These are phyloP conservation scores for Mallotus villosus DNA, from an alignment of 2,797 vertebrate species.

Conservation along the genomic window DNA sequence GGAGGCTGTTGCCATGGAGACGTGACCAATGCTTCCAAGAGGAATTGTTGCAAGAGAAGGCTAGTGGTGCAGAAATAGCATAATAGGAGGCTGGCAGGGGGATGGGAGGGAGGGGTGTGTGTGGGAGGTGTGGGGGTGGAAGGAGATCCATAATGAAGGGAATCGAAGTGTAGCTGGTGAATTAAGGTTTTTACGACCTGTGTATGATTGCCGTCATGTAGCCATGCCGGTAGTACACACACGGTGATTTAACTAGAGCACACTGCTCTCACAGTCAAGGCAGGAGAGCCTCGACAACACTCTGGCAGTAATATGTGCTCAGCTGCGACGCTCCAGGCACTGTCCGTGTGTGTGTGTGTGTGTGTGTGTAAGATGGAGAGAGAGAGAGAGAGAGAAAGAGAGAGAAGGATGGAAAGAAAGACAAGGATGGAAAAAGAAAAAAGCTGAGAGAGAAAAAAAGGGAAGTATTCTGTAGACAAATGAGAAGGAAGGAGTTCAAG, in stretches of 20 bases:
- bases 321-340: background rate
- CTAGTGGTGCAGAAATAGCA: background rate
- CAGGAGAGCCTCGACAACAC: background rate
- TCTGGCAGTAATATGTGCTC: constrained; percentile 17
- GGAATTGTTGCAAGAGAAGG: background rate
- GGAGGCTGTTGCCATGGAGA: constrained; percentile 51
- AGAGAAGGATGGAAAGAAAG: background rate
- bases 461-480: background rate
- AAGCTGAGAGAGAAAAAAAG: background rate
- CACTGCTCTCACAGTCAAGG: background rate
- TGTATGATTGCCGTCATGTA: background rate
- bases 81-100: background rate
- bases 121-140: no score
- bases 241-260: background rate
- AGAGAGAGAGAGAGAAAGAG: background rate
- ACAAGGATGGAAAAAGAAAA: background rate
- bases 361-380: background rate
- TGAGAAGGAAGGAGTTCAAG: background rate
- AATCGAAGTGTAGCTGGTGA: background rate
- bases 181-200: constrained; percentile 1
- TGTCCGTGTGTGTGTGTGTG: constrained; percentile 2
- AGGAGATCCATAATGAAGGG: background rate
- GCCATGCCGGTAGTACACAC: background rate
- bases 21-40: constrained; percentile 9
- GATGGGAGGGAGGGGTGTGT: no score